Base-by-base conservation (phyloP, 1,140 invertebrate genomes). In the Hestina assimilis region DNA sequence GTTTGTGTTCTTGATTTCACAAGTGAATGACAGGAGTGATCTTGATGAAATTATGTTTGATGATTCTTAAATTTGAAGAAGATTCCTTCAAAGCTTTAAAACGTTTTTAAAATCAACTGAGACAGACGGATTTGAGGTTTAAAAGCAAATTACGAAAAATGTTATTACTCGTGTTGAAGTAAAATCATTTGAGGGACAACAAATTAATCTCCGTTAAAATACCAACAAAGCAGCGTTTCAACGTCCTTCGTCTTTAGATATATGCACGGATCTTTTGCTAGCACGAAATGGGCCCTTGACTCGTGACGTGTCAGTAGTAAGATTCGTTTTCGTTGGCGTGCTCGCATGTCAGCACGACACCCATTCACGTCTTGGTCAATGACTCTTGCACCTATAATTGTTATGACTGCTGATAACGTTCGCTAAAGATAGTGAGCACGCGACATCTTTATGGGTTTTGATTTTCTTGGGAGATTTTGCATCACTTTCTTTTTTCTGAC, bases 321-420 rank as follows among this genome's bases (percentile, higher is more conserved):
- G 63, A 66, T 66, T 69, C 66, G 59, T 69, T 69, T 69, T 69
- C 63, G 63, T 63, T 65, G 42, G 64, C 57, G 47, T 47, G 63
- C 57, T 69, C 57, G 66, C 66, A 69, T 69, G 66, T 63, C 63
- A 42, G 40, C 66, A 69, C 63, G 66, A 56, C 47, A 66, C 43
- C 41, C 62, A 68, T 65, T 59, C 55, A 66, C 42, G 59, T 62
- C 64, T 61, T 66, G 63, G 63, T 61, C 63, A 61, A 66, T 66
- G 63, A 59, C 63, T 63, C 41, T 62, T 66, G 63, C 63, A 66
- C 48, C 59, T 66, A 58, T 66, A 66, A 66, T 66, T 66, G 58
- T 61, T 63, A 38, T 38, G 33, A 38, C 60, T 51, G 46, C 21
- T 47, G 50, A 59, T 55, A 59, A 55, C 28, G 29, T 15, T 48